These are phyloP conservation scores for Pantelozetes paolii DNA, from an alignment of 2,888 invertebrate genomes.

Conservation along the genomic window DNA sequence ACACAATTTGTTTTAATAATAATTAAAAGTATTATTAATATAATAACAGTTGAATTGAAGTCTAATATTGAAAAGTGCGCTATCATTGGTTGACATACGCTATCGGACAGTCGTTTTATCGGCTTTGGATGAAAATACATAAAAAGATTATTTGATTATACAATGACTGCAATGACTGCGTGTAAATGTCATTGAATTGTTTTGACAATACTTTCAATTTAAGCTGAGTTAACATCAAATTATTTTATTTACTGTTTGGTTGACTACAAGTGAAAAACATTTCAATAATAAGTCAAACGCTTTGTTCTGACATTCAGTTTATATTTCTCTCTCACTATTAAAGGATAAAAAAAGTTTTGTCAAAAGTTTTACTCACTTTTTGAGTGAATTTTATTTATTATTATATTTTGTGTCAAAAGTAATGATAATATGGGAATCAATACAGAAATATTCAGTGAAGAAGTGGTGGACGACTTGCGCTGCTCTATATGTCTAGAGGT, in stretches of 20 bases:
- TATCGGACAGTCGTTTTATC: constrained; percentile 30
- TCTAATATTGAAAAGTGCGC: constrained; percentile 22
- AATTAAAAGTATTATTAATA: not conserved
- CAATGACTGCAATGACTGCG: constrained; percentile 12
- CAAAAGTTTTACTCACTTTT: not conserved
- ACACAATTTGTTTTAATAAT: not conserved
- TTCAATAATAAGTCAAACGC: no score
- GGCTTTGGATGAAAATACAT: not conserved
- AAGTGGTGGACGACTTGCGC: constrained; percentile 11
- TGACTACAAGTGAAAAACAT: not conserved
- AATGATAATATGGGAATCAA: constrained; percentile 29
- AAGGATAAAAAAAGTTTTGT: not conserved
- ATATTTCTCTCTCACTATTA: no score
- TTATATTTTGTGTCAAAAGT: not conserved
- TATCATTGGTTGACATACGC: constrained; percentile 12
- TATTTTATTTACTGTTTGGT: not conserved
- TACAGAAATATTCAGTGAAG: constrained; percentile 8
- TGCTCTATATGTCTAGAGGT: constrained; percentile 31
- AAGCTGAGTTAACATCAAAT: not conserved
- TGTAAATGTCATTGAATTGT: constrained; percentile 35
- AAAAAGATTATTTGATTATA: constrained; percentile 23
- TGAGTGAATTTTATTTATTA: not conserved
- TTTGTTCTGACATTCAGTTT: no score
- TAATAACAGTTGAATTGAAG: not conserved
- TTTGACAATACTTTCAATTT: constrained; percentile 17